A percentile compares a stretch with the other conserved stretches of the same genome.
phyloP scores from a whole-genome alignment of 2,113 vertebrate species.

The Rattus rattus region DNA sequence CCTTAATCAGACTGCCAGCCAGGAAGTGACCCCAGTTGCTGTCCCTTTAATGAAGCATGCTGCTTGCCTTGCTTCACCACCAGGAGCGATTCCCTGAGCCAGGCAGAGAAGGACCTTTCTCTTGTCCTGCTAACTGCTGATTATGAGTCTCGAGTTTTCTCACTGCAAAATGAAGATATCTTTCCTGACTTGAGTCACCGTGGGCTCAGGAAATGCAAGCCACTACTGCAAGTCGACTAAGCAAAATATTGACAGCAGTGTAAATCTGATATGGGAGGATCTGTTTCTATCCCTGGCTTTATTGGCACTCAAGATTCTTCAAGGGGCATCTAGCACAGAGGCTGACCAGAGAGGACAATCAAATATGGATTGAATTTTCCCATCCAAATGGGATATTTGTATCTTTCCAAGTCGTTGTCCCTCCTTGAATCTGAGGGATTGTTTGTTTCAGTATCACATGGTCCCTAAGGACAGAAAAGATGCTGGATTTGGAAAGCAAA shows the following conservation, averaged over 20 bases:
- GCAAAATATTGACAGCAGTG: constrained; percentile 46
- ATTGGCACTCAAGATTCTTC: background rate
- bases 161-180: background rate
- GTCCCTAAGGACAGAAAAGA: constrained; percentile 13
- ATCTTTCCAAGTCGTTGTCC: background rate
- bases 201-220: constrained; percentile 54
- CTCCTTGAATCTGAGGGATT: background rate
- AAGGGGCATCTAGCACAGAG: background rate
- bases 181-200: constrained; percentile 41
- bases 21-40: background rate
- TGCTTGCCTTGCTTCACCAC: background rate
- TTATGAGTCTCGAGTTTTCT: background rate
- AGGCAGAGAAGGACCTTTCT: background rate
- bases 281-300: background rate
- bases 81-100: background rate
- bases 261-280: constrained; percentile 34
- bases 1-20: background rate
- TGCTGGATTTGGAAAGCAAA: background rate
- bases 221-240: constrained; percentile 5
- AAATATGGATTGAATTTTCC: background rate
- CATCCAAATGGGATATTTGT: background rate
- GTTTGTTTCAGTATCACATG: background rate
- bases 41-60: background rate
- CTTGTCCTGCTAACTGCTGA: background rate
- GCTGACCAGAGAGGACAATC: background rate